Base-by-base conservation (phyloP, 2,888 invertebrate genomes). In the Cyclophora albipunctata region DNA sequence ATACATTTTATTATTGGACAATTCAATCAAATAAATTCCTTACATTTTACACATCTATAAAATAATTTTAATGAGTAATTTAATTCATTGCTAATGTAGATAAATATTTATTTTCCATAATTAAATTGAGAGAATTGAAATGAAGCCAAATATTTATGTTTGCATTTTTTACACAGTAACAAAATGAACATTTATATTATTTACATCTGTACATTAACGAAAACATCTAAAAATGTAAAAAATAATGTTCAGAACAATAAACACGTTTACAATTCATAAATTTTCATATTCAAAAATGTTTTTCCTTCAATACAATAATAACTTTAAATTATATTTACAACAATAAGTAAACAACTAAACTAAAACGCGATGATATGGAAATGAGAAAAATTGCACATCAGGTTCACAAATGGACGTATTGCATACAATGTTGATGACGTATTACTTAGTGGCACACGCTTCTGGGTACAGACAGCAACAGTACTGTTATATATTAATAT, bases 181-280 rank as follows among this genome's bases (percentile, higher is more conserved):
- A 75, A 78, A 77, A 76, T 72, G 75, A 79, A 86, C 82, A 78
- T 73, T 79, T 79, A 83, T 73, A 69, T 67, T 87, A 87, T 87
- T 83, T 88, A 88, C 79, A 83, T 59, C 82, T 87, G 87, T 88
- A 87, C 87, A 87, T 81, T 73, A 86, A 87, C 84, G 81, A 84
- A 86, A 77, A 75, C 70, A 73, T 73, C 78, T 78, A 81, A 79
- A 78, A 78, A 69, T 75, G 76, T 78, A 78, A 80, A 83, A 75
- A 83, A 81, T 75, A 76, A 83, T 76, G 68, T 73, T 81, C 64
- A 78, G 81, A 85, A 86, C 82, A 84, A 84, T 84, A 82, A 85
- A 81, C 77, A 69, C 67, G 74, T 73, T 37, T 73, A 80, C 71
- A 73, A 78, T 76, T 62, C 76, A 81, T 81, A 81, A 75, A 73